phyloP scores from a whole-genome alignment of 2,888 invertebrate species.

The Phasia obesa region DNA sequence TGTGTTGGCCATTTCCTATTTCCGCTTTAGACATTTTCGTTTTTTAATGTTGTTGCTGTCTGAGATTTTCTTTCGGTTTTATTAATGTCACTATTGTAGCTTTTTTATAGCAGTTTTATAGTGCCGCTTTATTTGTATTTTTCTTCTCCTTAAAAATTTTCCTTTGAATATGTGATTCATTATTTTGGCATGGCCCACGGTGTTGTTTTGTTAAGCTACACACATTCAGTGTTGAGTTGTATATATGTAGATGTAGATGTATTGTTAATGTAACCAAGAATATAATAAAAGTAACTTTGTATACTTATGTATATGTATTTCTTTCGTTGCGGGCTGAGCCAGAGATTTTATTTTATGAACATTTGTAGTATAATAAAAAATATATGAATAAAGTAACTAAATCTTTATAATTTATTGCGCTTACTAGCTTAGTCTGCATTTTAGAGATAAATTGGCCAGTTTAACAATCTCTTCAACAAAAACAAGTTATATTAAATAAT shows the following conservation, averaged over 20 bases:
- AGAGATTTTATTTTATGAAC: constrained; percentile 16
- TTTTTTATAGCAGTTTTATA: constrained; percentile 31
- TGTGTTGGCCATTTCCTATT: constrained; percentile 64
- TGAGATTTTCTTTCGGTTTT: constrained; percentile 22
- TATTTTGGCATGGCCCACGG: constrained; percentile 6
- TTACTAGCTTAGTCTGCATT: neutral
- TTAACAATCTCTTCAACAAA: neutral
- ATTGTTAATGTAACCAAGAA: constrained; percentile 33
- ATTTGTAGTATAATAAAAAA: constrained; percentile 21
- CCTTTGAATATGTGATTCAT: constrained; percentile 29
- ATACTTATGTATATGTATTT: too few relatives aligned
- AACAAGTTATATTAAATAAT: neutral
- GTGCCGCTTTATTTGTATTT: constrained; percentile 20
- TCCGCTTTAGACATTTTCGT: constrained; percentile 39
- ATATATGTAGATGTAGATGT: constrained; percentile 3
- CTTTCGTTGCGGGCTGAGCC: neutral
- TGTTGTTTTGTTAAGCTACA: neutral
- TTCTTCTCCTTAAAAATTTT: constrained; percentile 1
- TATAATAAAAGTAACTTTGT: constrained; percentile 2
- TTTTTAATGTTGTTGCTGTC: constrained; percentile 9
- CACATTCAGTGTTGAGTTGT: constrained; percentile 1
- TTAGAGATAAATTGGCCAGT: neutral
- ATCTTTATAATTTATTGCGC: neutral
- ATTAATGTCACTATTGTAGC: constrained; percentile 13
- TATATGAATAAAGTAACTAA: constrained; percentile 5